A percentile compares a stretch with the other conserved stretches of the same genome.
Conservation (phyloP, 2,888 invertebrate genomes). For the Pachymerium ferrugineum region DNA sequence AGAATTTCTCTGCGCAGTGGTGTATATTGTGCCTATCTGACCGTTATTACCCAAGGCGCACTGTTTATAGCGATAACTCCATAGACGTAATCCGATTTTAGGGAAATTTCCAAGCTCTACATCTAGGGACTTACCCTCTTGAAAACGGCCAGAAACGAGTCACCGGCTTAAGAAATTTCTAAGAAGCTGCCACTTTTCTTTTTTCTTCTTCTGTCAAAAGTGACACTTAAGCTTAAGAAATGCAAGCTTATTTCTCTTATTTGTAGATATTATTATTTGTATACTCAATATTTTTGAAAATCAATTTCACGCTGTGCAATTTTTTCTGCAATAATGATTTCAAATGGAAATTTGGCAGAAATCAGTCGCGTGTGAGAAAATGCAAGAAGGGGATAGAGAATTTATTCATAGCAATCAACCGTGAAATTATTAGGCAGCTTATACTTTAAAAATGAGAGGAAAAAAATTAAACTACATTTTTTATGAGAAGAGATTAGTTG, state of each 20-base stretch:
- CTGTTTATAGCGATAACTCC: neutral
- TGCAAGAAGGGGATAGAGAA: neutral
- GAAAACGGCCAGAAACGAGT: neutral
- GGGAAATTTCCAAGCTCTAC: neutral
- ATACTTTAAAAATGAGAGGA: neutral
- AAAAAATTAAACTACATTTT: conserved; percentile 5
- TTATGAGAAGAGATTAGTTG: neutral
- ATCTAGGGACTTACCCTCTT: neutral
- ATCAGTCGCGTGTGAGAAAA: neutral
- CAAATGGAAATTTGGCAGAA: conserved; percentile 6
- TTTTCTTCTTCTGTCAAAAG: neutral
- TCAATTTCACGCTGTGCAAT: conserved; percentile 1
- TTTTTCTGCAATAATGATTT: conserved; percentile 20
- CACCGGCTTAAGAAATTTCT: neutral
- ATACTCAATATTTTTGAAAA: conserved; percentile 12
- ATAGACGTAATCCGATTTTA: neutral
- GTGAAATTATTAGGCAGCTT: conserved; percentile 5
- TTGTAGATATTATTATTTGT: neutral
- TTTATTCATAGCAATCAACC: conserved; percentile 14
- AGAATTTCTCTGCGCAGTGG: too few species aligned
- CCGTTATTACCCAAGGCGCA: neutral
- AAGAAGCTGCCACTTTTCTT: neutral
- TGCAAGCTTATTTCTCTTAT: neutral
- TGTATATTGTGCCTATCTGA: too few species aligned
- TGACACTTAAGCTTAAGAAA: neutral